These are phyloP conservation scores for Ethmia dodecea DNA, from an alignment of 2,888 invertebrate species.

Conservation along the genomic window DNA sequence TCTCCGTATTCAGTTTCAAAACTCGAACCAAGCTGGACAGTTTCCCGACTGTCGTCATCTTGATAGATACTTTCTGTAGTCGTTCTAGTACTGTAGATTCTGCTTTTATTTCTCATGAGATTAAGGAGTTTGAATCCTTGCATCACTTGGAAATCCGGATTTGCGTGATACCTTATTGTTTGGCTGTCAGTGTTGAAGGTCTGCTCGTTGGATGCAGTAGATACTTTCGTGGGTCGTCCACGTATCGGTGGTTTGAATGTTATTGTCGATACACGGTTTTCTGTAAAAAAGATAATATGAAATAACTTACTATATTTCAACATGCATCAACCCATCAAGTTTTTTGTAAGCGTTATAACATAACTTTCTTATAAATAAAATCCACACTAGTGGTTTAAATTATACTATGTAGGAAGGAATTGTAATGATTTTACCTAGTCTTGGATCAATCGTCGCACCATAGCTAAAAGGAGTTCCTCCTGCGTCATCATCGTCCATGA, in stretches of 20 bases:
- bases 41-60: constrained; percentile 31
- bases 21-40: constrained; percentile 25
- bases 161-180: constrained; percentile 51
- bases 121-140: constrained; percentile 62
- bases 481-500: constrained; percentile 31
- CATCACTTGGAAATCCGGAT: constrained; percentile 59
- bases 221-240: constrained; percentile 35
- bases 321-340: too few relatives aligned
- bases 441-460: constrained; percentile 51
- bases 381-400: too few relatives aligned
- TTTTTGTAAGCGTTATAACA: too few relatives aligned
- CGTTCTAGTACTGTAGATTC: constrained; percentile 26
- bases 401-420: too few relatives aligned
- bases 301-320: too few relatives aligned
- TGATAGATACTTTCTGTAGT: constrained; percentile 27
- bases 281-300: constrained; percentile 20
- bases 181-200: constrained; percentile 38
- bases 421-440: constrained; percentile 50
- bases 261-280: constrained; percentile 16
- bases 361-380: too few relatives aligned
- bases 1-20: constrained; percentile 30
- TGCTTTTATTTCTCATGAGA: constrained; percentile 42
- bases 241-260: constrained; percentile 19
- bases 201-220: constrained; percentile 29
- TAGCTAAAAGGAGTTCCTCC: constrained; percentile 43